Conservation (phyloP, 2,888 invertebrate genomes). For the Seira musarum region DNA sequence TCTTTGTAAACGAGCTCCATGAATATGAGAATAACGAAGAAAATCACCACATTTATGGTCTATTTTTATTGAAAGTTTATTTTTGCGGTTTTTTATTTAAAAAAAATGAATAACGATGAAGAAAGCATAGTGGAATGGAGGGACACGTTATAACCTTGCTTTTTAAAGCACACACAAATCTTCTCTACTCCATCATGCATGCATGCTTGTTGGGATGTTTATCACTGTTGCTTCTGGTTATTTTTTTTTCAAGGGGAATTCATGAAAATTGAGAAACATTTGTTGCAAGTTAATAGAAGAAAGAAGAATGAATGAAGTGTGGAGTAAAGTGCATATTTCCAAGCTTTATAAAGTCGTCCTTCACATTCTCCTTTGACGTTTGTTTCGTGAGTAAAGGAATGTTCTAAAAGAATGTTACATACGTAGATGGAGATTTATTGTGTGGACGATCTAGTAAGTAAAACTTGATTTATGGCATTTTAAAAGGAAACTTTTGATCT, state of each 20-base stretch:
- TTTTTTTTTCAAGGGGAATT: conserved; percentile 19
- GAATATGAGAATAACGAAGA: background rate
- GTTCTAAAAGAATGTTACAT: background rate
- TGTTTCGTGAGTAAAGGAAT: conserved; percentile 7
- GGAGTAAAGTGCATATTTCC: background rate
- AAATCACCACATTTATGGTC: background rate
- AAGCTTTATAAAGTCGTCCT: background rate
- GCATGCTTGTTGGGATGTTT: background rate
- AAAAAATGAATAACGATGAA: too few species aligned
- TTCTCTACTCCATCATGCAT: too few species aligned
- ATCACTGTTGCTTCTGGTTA: conserved; percentile 46
- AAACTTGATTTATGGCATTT: too few species aligned
- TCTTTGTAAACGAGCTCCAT: background rate
- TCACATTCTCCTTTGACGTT: conserved; percentile 66
- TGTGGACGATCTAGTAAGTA: background rate
- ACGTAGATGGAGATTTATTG: background rate
- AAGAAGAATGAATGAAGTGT: background rate
- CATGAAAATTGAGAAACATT: conserved; percentile 1
- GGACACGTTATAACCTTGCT: too few species aligned
- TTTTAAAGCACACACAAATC: too few species aligned
- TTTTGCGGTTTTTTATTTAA: background rate
- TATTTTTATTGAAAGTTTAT: conserved; percentile 1
- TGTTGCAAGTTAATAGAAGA: conserved; percentile 26
- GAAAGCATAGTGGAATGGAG: too few species aligned
- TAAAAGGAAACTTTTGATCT: too few species aligned